phyloP scores from a whole-genome alignment of 2,797 vertebrate species.

The Sardinella longiceps region DNA sequence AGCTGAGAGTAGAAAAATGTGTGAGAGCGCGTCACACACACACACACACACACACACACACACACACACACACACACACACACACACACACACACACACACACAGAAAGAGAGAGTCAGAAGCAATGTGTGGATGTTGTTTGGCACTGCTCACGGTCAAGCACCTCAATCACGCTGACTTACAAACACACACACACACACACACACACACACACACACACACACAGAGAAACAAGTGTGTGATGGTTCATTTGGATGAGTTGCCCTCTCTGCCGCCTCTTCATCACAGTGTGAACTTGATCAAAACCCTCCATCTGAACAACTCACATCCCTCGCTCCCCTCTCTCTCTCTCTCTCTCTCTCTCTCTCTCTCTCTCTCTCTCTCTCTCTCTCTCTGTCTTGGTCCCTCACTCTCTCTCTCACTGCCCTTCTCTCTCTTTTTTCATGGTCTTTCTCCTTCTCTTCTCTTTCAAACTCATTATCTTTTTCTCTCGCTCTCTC shows the following conservation, averaged over 20 bases:
- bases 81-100: neutral
- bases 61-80: conserved; percentile 11
- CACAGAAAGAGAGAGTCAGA: neutral
- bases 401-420: neutral
- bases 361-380: neutral
- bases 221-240: neutral
- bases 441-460: too few species aligned
- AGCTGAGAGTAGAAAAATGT: neutral
- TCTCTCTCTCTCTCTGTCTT: too few species aligned
- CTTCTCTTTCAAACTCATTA: too few species aligned
- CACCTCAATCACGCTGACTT: neutral
- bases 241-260: neutral
- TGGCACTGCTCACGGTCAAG: neutral
- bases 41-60: neutral
- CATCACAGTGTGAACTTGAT: neutral
- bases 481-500: too few species aligned
- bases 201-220: too few species aligned
- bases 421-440: too few species aligned
- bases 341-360: neutral
- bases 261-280: conserved; percentile 2
- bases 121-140: neutral
- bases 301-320: neutral
- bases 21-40: neutral
- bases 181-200: too few species aligned
- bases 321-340: too few species aligned